A percentile compares a stretch with the other conserved stretches of the same genome.
Evolutionary conservation across 2,113 vertebrate species (phyloP).

Genomic region (Uropsilus gracilis): DNA sequence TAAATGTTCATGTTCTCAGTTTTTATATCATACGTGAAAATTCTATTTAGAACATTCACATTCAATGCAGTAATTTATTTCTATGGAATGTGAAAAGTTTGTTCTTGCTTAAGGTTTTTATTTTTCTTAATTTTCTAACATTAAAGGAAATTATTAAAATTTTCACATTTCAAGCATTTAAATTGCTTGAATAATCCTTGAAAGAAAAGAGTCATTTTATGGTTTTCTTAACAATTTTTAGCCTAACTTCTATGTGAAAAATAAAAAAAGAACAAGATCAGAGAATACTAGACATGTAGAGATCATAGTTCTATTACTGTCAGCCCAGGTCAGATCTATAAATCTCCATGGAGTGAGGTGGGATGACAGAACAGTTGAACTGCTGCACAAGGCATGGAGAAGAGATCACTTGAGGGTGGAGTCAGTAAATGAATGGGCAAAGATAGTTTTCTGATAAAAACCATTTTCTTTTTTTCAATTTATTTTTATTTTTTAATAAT

Average conservation of each 20-base stretch:
- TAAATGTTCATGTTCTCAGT: not conserved
- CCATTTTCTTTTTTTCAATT: no score
- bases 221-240: not conserved
- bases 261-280: not conserved
- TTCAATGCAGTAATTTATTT: not conserved
- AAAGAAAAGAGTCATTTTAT: not conserved
- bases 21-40: not conserved
- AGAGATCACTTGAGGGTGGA: not conserved
- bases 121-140: conserved; percentile 15
- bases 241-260: no score
- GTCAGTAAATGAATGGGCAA: not conserved
- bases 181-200: not conserved
- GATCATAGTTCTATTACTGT: not conserved
- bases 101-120: not conserved
- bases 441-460: not conserved
- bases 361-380: not conserved
- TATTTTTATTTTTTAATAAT: no score
- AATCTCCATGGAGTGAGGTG: not conserved
- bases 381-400: not conserved
- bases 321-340: not conserved
- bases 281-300: not conserved
- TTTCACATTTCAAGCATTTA: not conserved
- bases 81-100: not conserved
- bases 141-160: not conserved
- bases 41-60: not conserved